phyloP scores from a whole-genome alignment of 2,888 invertebrate genomes.

The Cryptosula pallasiana region DNA sequence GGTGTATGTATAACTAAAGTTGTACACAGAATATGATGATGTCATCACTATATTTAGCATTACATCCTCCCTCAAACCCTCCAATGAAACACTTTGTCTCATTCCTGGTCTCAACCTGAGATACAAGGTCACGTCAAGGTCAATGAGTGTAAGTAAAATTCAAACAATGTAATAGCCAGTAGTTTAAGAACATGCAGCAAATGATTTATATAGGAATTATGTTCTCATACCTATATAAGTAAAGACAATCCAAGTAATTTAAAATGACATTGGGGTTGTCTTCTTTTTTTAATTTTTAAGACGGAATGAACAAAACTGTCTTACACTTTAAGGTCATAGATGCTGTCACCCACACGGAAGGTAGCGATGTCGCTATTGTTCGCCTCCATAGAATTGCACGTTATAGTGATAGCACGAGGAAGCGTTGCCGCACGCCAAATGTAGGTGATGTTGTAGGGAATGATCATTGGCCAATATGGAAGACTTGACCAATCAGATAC shows the following conservation, averaged over 20 bases:
- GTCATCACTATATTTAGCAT: background rate
- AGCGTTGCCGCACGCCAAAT: background rate
- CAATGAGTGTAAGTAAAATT: too few species aligned
- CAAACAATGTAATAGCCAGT: too few species aligned
- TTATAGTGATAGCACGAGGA: background rate
- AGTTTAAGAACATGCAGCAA: too few species aligned
- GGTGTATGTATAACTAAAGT: background rate
- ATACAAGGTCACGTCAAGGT: background rate
- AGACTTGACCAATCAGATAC: background rate
- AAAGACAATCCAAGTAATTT: too few species aligned
- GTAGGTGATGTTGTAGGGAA: background rate
- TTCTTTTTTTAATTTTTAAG: too few species aligned
- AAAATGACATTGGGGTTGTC: too few species aligned
- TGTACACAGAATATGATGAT: conserved; percentile 14
- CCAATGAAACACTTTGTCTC: background rate
- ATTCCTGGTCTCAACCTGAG: background rate
- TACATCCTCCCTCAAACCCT: background rate
- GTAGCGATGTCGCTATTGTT: background rate
- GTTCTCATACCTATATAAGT: too few species aligned
- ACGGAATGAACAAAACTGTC: too few species aligned
- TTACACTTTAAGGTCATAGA: background rate
- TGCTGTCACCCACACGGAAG: background rate
- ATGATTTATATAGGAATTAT: too few species aligned
- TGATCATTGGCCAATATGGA: background rate
- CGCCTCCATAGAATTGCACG: background rate